A percentile compares a stretch with the other conserved stretches of the same genome.
Evolutionary conservation across 2,113 vertebrate genomes (phyloP).

Genomic region (Nannospalax galili): DNA sequence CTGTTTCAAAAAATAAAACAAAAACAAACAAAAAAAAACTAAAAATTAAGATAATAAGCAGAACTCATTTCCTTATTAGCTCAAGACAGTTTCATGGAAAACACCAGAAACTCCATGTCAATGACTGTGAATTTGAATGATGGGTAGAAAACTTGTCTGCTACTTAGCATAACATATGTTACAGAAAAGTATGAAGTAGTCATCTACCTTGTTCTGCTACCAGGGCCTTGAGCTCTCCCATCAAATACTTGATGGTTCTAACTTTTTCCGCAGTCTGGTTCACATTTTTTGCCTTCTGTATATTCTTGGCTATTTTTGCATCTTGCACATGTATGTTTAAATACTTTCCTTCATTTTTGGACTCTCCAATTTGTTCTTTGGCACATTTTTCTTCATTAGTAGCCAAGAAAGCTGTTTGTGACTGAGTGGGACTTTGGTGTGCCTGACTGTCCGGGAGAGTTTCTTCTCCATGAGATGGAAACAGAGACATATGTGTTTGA

Average conservation of each 20-base stretch:
- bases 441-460: conserved; percentile 23
- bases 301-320: conserved; percentile 75
- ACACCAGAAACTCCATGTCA: background rate
- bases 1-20: background rate
- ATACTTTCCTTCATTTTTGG: conserved; percentile 81
- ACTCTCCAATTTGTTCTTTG: conserved; percentile 76
- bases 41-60: conserved; percentile 21
- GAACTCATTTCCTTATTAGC: conserved; percentile 34
- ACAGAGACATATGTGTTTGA: conserved; percentile 83
- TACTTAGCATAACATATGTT: background rate
- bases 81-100: conserved; percentile 47
- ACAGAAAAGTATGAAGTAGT: conserved; percentile 24
- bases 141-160: background rate
- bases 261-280: conserved; percentile 82
- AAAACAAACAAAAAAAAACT: background rate
- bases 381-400: conserved; percentile 67
- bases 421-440: background rate
- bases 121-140: conserved; percentile 22
- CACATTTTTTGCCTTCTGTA: conserved; percentile 78
- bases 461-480: conserved; percentile 74
- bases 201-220: conserved; percentile 89
- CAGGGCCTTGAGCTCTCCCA: conserved; percentile 91
- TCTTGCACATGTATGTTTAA: conserved; percentile 84
- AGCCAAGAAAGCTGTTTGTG: conserved; percentile 9
- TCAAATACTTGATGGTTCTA: conserved; percentile 87